Percentiles rank a stretch among this genome's conserved stretches.
Evolutionary conservation across 2,113 vertebrate species (phyloP).

Genomic region (Aphyosemion australe): DNA sequence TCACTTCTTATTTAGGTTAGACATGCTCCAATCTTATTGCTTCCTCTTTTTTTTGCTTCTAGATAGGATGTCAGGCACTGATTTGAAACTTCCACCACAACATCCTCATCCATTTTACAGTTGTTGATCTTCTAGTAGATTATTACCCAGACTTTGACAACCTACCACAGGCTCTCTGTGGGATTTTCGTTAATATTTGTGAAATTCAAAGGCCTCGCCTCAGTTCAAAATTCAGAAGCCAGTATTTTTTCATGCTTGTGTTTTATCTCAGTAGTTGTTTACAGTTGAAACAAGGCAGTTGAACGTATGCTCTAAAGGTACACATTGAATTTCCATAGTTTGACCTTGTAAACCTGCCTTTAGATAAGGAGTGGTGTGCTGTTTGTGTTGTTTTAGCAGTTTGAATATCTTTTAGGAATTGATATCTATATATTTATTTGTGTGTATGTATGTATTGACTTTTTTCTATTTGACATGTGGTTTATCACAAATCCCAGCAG

Average conservation of each 20-base stretch:
- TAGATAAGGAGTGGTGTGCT: background rate
- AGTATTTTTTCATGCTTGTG: background rate
- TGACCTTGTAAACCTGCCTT: background rate
- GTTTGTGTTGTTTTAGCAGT: background rate
- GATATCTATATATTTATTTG: slow-evolving; percentile 10
- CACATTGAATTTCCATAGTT: background rate
- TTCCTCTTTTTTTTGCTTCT: slow-evolving; percentile 37
- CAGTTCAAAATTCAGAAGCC: too few relatives aligned
- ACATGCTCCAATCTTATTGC: slow-evolving; percentile 47
- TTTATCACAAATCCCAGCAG: slow-evolving; percentile 49
- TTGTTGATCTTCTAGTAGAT: slow-evolving; percentile 11
- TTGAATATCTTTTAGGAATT: background rate
- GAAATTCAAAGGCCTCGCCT: background rate
- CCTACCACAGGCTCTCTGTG: background rate
- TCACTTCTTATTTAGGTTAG: slow-evolving; percentile 73
- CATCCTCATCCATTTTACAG: slow-evolving; percentile 3
- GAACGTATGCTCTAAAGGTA: background rate
- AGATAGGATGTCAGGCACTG: slow-evolving; percentile 39
- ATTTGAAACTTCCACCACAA: background rate
- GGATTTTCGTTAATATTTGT: background rate
- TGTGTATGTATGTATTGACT: background rate
- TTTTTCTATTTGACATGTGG: slow-evolving; percentile 25
- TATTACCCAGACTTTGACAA: background rate
- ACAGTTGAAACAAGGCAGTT: background rate
- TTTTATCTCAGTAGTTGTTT: background rate